phyloP scores from a whole-genome alignment of 2,888 invertebrate genomes.

The Macrophya alboannulata region DNA sequence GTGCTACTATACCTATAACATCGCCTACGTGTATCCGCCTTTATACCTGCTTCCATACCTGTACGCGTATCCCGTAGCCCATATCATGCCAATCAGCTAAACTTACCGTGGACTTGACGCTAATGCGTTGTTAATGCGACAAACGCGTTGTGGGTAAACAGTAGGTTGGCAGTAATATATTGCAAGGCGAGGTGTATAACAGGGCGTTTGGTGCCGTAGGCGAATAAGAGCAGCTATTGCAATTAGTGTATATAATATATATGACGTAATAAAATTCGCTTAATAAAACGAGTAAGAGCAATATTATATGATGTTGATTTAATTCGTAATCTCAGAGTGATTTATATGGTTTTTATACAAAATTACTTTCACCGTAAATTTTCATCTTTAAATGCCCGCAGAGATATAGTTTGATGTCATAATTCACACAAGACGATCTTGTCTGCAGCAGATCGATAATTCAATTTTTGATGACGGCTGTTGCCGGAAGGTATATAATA shows the following conservation, averaged over 20 bases:
- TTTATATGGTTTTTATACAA: neutral
- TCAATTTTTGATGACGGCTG: neutral
- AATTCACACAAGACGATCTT: neutral
- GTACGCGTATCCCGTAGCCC: conserved; percentile 40
- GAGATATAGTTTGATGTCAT: neutral
- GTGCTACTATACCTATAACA: neutral
- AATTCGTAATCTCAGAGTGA: neutral
- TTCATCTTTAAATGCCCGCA: neutral
- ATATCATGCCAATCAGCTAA: conserved; percentile 74
- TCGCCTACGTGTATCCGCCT: neutral
- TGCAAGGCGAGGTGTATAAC: neutral
- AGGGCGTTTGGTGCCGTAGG: neutral
- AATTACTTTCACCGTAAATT: neutral
- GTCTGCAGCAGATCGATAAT: neutral
- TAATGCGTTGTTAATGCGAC: conserved; percentile 77
- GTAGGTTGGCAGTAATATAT: conserved; percentile 16
- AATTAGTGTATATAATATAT: neutral
- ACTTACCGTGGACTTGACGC: conserved; percentile 71
- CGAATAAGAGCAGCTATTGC: neutral
- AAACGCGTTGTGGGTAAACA: conserved; percentile 68
- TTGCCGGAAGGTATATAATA: neutral
- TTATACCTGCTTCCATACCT: neutral
- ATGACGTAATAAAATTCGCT: neutral
- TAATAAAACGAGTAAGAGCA: neutral
- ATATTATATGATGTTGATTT: neutral